phyloP scores from a whole-genome alignment of 1,140 invertebrate genomes.

The Akabosia matsudoensis region DNA sequence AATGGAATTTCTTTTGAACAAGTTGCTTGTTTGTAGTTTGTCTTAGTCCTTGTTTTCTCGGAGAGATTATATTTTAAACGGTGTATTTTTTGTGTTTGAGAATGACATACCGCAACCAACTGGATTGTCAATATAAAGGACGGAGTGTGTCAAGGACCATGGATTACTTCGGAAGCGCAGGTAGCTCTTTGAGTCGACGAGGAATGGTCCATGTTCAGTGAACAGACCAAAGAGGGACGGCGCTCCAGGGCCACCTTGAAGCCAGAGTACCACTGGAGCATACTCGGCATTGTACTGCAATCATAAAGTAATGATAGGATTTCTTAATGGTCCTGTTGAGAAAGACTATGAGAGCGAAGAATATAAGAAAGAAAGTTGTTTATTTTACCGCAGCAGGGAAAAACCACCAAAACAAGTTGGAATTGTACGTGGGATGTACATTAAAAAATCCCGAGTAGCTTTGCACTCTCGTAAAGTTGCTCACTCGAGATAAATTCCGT shows the following conservation, averaged over 20 bases:
- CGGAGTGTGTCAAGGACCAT: conserved; percentile 55
- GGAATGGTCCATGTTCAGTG: conserved; percentile 56
- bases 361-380: conserved; percentile 5
- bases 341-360: not conserved
- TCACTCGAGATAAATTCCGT: conserved; percentile 31
- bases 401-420: conserved; percentile 58
- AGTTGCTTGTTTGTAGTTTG: not conserved
- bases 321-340: not conserved
- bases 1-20: not conserved
- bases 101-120: conserved; percentile 51
- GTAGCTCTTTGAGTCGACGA: conserved; percentile 50
- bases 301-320: not conserved
- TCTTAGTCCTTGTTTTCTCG: not conserved
- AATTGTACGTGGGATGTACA: conserved; percentile 53
- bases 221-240: conserved; percentile 58
- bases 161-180: conserved; percentile 49
- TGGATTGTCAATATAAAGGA: conserved; percentile 59
- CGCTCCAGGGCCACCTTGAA: conserved; percentile 59
- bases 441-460: conserved; percentile 56
- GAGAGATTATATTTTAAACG: not conserved
- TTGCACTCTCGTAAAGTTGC: conserved; percentile 37
- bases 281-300: conserved; percentile 48
- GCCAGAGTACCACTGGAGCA: conserved; percentile 56
- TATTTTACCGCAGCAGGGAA: conserved; percentile 55
- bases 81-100: not conserved